A percentile compares a stretch with the other conserved stretches of the same genome.
phyloP scores from a whole-genome alignment of 2,888 invertebrate species.

The Ochlodes sylvanus region DNA sequence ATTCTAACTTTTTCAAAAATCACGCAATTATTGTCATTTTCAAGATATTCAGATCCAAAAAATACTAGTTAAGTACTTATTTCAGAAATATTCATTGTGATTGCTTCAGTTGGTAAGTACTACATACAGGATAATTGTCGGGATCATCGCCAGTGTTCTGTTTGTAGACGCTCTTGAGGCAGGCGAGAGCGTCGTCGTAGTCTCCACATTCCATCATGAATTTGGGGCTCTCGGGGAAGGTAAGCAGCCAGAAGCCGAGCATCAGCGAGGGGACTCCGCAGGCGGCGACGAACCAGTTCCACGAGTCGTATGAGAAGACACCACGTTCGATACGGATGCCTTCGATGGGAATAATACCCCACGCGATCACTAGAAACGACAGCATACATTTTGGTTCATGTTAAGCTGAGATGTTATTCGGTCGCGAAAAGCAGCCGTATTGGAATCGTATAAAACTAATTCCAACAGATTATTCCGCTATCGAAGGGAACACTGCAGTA shows the following conservation, averaged over 20 bases:
- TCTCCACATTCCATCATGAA: slow-evolving; percentile 92
- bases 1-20: no score
- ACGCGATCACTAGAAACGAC: slow-evolving; percentile 87
- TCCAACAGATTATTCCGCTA: no score
- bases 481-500: no score
- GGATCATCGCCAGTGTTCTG: slow-evolving; percentile 89
- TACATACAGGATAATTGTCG: slow-evolving; percentile 89
- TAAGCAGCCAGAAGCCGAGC: slow-evolving; percentile 88
- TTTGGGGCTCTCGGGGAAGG: slow-evolving; percentile 93
- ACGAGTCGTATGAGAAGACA: slow-evolving; percentile 89
- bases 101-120: no score
- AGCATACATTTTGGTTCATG: no score
- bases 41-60: no score
- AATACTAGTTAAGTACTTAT: no score
- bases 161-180: slow-evolving; percentile 88
- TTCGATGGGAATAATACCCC: slow-evolving; percentile 90
- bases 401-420: no score
- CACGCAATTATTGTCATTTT: no score
- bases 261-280: slow-evolving; percentile 89
- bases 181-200: slow-evolving; percentile 89
- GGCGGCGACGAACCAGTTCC: slow-evolving; percentile 92
- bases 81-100: no score
- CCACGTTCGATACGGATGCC: slow-evolving; percentile 85
- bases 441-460: no score
- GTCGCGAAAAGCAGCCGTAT: no score